These are phyloP conservation scores for Nothobranchius furzeri DNA, from an alignment of 2,113 vertebrate genomes.

Conservation along the genomic window DNA sequence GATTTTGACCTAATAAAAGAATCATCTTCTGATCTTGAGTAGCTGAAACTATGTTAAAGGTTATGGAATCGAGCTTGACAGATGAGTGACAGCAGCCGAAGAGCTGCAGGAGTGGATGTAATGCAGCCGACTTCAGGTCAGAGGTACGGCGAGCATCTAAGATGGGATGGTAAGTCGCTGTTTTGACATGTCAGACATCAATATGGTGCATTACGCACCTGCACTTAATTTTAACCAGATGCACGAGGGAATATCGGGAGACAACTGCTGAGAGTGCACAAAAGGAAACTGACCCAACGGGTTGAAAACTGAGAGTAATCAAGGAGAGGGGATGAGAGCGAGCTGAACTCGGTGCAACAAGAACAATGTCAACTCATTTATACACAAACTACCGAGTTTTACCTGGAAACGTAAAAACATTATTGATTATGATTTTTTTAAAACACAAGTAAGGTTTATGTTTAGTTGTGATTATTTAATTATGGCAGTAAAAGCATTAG, in stretches of 20 bases:
- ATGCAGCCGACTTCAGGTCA: slow-evolving; percentile 37
- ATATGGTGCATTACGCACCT: slow-evolving; percentile 60
- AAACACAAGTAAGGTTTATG: too few species aligned
- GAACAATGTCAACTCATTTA: background rate
- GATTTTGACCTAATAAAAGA: too few species aligned
- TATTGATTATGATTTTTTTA: too few species aligned
- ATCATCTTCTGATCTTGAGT: too few species aligned
- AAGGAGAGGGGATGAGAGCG: background rate
- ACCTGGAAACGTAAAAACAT: too few species aligned
- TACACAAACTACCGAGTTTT: too few species aligned
- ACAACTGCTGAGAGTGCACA: slow-evolving; percentile 44
- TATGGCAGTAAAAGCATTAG: too few species aligned
- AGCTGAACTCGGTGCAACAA: background rate
- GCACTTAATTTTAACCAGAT: slow-evolving; percentile 52
- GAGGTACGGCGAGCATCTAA: slow-evolving; percentile 34
- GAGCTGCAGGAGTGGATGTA: slow-evolving; percentile 44
- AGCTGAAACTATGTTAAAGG: too few species aligned
- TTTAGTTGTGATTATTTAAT: too few species aligned
- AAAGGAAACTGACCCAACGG: slow-evolving; percentile 16
- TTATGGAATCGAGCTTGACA: slow-evolving; percentile 6
- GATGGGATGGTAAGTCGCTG: slow-evolving; percentile 48
- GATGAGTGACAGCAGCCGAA: slow-evolving; percentile 46
- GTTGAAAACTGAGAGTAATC: background rate
- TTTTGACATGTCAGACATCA: slow-evolving; percentile 60
- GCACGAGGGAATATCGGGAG: slow-evolving; percentile 21